These are phyloP conservation scores for Hydra vulgaris DNA, from an alignment of 30 jellyfish, hydroid and myxozoan genomes.

Conservation along the genomic window DNA sequence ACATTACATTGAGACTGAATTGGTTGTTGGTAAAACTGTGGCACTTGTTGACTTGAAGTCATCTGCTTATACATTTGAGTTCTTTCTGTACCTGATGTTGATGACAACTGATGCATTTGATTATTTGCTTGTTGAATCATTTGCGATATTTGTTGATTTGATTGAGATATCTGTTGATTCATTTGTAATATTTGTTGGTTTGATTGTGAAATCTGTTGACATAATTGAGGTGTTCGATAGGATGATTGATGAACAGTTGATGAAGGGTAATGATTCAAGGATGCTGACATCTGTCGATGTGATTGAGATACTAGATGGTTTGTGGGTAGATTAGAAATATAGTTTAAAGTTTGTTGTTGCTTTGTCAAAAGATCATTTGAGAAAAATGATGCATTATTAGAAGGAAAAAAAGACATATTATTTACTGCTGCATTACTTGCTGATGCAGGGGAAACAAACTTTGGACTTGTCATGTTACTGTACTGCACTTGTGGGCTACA, in stretches of 20 bases:
- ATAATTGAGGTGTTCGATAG: background rate
- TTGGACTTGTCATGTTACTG: conserved; percentile 15
- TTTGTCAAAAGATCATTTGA: background rate
- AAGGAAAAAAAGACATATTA: background rate
- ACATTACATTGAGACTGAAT: too few species aligned
- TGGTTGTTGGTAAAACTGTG: background rate
- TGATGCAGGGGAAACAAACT: conserved; percentile 2
- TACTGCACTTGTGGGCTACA: conserved; percentile 15
- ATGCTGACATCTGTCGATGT: background rate
- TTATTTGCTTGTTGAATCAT: background rate
- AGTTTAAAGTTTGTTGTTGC: background rate
- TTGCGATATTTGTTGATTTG: background rate
- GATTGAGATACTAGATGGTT: background rate
- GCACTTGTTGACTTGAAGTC: background rate
- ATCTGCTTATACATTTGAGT: too few species aligned
- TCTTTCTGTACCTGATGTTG: too few species aligned
- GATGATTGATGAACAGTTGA: too few species aligned
- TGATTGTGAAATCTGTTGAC: background rate
- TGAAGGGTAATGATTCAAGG: too few species aligned
- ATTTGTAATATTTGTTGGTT: background rate
- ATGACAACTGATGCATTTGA: background rate
- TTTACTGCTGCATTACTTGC: too few species aligned
- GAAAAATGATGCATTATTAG: background rate
- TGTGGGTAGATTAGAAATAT: background rate
- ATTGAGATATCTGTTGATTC: background rate